A percentile compares a stretch with the other conserved stretches of the same genome.
Conservation (phyloP, 2,888 invertebrate species). For the Odontomyia ornata region DNA sequence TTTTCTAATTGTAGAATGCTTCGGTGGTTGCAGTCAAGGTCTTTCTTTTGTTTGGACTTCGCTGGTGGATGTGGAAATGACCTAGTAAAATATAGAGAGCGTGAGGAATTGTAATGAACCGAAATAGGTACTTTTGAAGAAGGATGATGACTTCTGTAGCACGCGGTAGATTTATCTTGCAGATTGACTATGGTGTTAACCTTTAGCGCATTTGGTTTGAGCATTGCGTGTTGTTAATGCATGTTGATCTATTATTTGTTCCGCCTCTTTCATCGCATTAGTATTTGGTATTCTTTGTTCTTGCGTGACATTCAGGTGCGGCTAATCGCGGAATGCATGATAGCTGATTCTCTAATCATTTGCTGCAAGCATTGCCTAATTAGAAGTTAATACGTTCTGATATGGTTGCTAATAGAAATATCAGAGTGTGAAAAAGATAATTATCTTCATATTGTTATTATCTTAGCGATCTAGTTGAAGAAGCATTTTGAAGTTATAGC, state of each 20-base stretch:
- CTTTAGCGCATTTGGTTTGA: neutral
- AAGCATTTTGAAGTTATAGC: too few species aligned
- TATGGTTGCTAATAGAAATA: too few species aligned
- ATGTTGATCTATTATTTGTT: neutral
- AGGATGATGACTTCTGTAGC: neutral
- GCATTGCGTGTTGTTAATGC: constrained; percentile 9
- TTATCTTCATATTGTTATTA: too few species aligned
- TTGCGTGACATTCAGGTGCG: too few species aligned
- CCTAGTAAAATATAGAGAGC: neutral
- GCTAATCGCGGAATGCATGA: too few species aligned
- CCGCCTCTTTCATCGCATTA: neutral
- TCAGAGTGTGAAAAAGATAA: too few species aligned
- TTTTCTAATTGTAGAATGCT: neutral
- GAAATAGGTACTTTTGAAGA: neutral
- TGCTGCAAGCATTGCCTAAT: too few species aligned
- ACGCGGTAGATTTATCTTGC: neutral
- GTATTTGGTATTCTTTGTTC: neutral
- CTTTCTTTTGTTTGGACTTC: neutral
- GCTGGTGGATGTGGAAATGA: neutral
- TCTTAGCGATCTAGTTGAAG: too few species aligned
- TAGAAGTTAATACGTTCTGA: too few species aligned
- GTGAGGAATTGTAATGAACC: neutral
- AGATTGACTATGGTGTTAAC: neutral
- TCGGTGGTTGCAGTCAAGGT: constrained; percentile 17
- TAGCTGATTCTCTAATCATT: too few species aligned